A percentile compares a stretch with the other conserved stretches of the same genome.
phyloP scores from a whole-genome alignment of 2,888 invertebrate genomes.

The Cristatella mucedo region DNA sequence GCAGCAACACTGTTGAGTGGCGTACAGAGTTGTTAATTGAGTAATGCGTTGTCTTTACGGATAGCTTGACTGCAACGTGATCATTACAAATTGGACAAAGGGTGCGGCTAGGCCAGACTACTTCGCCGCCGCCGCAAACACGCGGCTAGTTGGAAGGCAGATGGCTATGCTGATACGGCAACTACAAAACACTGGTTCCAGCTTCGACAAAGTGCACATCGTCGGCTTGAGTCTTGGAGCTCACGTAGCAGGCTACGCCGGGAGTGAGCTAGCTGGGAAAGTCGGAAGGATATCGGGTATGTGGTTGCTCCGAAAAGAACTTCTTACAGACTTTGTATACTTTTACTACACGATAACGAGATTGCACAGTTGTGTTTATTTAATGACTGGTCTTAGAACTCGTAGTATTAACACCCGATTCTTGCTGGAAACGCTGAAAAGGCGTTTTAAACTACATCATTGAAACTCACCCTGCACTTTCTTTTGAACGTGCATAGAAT shows the following conservation, averaged over 20 bases:
- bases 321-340: background rate
- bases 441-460: too few relatives aligned
- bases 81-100: conserved; percentile 20
- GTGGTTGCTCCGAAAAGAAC: background rate
- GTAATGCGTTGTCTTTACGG: too few relatives aligned
- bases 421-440: too few relatives aligned
- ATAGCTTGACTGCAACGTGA: conserved; percentile 19
- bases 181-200: conserved; percentile 29
- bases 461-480: too few relatives aligned
- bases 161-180: too few relatives aligned
- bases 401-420: too few relatives aligned
- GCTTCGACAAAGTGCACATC: conserved; percentile 17
- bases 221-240: conserved; percentile 28
- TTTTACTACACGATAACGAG: too few relatives aligned
- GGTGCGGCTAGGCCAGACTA: conserved; percentile 42
- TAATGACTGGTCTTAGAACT: too few relatives aligned
- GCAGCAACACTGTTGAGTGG: too few relatives aligned
- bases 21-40: too few relatives aligned
- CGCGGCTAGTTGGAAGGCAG: conserved; percentile 65
- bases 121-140: conserved; percentile 78
- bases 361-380: too few relatives aligned
- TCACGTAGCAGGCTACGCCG: conserved; percentile 20
- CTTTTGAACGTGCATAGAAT: too few relatives aligned
- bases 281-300: conserved; percentile 22
- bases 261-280: conserved; percentile 15